Percentiles rank a stretch among this genome's conserved stretches.
phyloP scores from a whole-genome alignment of 2,113 vertebrate genomes.

The Laterallus jamaicensis region DNA sequence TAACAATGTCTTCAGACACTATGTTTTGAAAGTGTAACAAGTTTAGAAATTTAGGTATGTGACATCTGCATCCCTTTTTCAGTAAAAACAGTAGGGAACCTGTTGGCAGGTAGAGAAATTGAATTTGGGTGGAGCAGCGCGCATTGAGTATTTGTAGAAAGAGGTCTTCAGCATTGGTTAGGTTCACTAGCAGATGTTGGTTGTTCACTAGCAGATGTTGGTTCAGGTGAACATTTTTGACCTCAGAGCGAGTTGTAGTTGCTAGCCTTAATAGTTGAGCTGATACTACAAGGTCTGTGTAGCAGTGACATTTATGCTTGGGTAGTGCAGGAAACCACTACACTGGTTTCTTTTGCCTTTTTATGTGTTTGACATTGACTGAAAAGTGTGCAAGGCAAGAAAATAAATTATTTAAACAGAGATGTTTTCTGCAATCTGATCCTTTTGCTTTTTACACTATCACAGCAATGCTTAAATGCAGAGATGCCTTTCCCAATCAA shows the following conservation, averaged over 20 bases:
- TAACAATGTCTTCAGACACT: neutral
- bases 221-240: neutral
- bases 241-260: neutral
- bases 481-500: neutral
- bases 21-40: neutral
- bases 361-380: neutral
- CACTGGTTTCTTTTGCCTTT: neutral
- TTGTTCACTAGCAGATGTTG: neutral
- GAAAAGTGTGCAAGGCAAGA: neutral
- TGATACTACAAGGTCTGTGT: neutral
- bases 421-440: neutral
- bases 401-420: conserved; percentile 11
- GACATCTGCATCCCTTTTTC: neutral
- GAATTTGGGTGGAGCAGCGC: neutral
- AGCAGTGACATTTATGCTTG: neutral
- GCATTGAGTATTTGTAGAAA: neutral
- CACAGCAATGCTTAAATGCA: neutral
- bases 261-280: neutral
- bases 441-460: neutral
- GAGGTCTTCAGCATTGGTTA: neutral
- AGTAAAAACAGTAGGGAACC: neutral
- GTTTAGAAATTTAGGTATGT: neutral
- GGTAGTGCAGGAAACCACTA: neutral
- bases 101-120: neutral
- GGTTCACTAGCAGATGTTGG: neutral